A percentile compares a stretch with the other conserved stretches of the same genome.
Conservation (phyloP, 2,888 invertebrate genomes). For the Chrysina gloriosa region DNA sequence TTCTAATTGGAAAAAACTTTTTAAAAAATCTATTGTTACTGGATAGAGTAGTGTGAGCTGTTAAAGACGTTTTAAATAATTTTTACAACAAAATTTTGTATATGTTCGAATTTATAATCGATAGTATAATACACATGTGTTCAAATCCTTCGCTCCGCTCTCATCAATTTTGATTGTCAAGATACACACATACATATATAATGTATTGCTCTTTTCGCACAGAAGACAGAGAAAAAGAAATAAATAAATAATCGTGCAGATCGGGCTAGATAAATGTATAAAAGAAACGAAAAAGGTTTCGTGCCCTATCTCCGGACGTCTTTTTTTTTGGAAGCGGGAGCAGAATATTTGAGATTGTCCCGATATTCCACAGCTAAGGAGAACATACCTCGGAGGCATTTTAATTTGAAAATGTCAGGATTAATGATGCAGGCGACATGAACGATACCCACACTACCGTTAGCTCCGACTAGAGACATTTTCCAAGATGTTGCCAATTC, state of each 20-base stretch:
- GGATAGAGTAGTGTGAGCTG: too few species aligned
- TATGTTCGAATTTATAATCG: too few species aligned
- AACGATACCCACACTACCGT: constrained; percentile 33
- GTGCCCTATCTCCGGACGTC: not conserved
- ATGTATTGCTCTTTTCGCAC: not conserved
- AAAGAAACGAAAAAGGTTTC: constrained; percentile 1
- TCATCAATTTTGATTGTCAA: too few species aligned
- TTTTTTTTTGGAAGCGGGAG: constrained; percentile 5
- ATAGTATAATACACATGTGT: too few species aligned
- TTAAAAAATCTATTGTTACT: too few species aligned
- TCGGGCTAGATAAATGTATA: constrained; percentile 7
- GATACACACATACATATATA: not conserved
- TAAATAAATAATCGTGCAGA: constrained; percentile 5
- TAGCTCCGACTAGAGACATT: not conserved
- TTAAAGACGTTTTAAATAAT: too few species aligned
- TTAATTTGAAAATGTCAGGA: constrained; percentile 41
- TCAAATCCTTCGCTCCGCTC: too few species aligned
- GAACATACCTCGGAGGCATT: constrained; percentile 39
- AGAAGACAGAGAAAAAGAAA: not conserved
- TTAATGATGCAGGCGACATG: constrained; percentile 41
- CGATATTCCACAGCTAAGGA: constrained; percentile 37
- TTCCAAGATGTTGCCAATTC: constrained; percentile 22
- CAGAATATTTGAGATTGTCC: constrained; percentile 32
- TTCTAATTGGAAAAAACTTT: too few species aligned
- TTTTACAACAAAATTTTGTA: too few species aligned